Base-by-base conservation (phyloP, 2,888 invertebrate species). In the Andrena chrysosceles region DNA sequence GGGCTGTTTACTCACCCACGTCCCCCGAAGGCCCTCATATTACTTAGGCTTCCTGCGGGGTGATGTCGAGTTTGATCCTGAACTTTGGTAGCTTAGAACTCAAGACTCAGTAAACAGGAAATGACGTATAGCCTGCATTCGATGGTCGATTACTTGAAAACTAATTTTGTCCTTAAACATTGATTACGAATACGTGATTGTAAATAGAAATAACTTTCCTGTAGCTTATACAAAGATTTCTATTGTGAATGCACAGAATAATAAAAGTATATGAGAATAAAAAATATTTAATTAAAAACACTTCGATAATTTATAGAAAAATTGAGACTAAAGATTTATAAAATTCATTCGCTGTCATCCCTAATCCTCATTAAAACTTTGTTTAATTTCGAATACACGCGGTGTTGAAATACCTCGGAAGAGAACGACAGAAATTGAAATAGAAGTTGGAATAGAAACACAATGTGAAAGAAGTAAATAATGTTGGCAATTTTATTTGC, bases 1-100 rank as follows among this genome's bases (percentile, higher is more conserved):
- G 10, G 31, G 35, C 31, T 74, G 67, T 68, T 78, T 74, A 68
- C 60, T 68, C 31, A 48, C 26, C 48, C 48, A 63, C 62, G 68
- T 54, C 68, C 63, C 60, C 16, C 20, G 42, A 42, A 42, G 42
- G 48, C 10, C 35, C 20, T 74, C 54, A 33, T 20, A 48, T 60
- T 69, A 67, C 20, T 62, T 68, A 49, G 74, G 31, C 33, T 13
- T 69, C 64, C n/a, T 33, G 5, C 23, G 35, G 0, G 35, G 16
- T 48, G 13, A n/a, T 48, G 56, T 42, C 49, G 52, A 75, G 69
- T 63, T 69, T 56, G 31, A 33, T 54, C 48, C 31, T 75, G 26
- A 63, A 75, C 69, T 69, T 75, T 48, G 48, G 54, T 23, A 56
- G 68, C 56, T 48, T 29, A 10, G 2, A 64, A 33, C 35, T 48